Base-by-base conservation (phyloP, 2,113 vertebrate genomes). In the Gnathonemus echidnorhynchus region DNA sequence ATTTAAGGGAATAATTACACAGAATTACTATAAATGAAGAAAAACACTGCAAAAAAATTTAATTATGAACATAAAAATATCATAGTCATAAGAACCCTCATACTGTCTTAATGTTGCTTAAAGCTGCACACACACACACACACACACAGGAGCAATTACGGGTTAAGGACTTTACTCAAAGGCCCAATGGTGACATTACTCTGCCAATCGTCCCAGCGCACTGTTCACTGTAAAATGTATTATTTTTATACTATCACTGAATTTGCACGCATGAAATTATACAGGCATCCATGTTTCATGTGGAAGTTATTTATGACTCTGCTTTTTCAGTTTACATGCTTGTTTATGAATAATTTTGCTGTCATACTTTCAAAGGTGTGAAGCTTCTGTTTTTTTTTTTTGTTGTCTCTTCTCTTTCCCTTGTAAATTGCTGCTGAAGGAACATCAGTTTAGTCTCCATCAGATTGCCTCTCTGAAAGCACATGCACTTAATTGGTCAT, bases 401-500 rank as follows among this genome's bases (percentile, higher is more conserved):
- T 46, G 13, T 46, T 42, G 35, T 39, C 53, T 88, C 39, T 42
- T 17, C 15, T 80, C 35, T 84, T 31, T 56, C 19, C 13, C 9
- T 85, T 84, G 48, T 50, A 52, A 84, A 45, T 46, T 84, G n/a
- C 39, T 91, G 87, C 88, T 91, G 58, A 88, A 87, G 90, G 90
- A 48, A 53, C 70, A 85, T 62, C 27, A 52, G 3, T 58, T 85
- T 21, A 56, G 21, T 0, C 35, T 85, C 83, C 48, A 46, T 89
- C 48, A 39, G 11, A 56, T 84, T 45, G 53, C 39, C 53, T 58
- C 35, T 58, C 42, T 24, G 53, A 24, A 88, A 62, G 39, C 46
- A 85, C 49, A 19, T 56, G 62, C n/a, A 89, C 89, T 91, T 95
- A 96, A 95, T 96, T 96, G 94, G 94, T 93, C 94, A 94, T 95